phyloP scores from a whole-genome alignment of 2,888 invertebrate species.

The Erebia aethiops region DNA sequence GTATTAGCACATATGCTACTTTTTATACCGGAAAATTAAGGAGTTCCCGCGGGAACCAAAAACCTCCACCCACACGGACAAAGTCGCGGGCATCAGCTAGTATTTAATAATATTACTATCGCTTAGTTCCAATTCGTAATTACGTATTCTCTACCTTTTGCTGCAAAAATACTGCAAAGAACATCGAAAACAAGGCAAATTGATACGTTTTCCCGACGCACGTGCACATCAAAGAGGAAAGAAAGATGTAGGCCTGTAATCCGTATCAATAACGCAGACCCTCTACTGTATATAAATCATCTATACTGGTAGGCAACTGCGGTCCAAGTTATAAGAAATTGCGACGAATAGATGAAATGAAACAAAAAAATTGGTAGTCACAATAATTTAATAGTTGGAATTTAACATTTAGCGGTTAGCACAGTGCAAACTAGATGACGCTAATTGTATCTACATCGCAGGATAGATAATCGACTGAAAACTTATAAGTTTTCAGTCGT shows the following conservation, averaged over 20 bases:
- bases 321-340: conserved; percentile 30
- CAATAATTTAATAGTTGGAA: too few species aligned
- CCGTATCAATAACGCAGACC: conserved; percentile 65
- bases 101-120: neutral
- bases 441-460: too few species aligned
- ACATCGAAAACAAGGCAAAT: conserved; percentile 53
- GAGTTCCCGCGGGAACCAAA: too few species aligned
- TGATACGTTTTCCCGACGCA: conserved; percentile 64
- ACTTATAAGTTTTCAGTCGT: too few species aligned
- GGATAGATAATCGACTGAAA: too few species aligned
- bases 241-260: conserved; percentile 64
- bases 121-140: neutral
- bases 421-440: too few species aligned
- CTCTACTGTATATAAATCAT: conserved; percentile 73
- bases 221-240: conserved; percentile 66
- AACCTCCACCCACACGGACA: too few species aligned
- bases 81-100: too few species aligned
- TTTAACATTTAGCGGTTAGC: too few species aligned
- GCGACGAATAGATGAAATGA: neutral
- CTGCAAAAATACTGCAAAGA: conserved; percentile 26
- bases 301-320: conserved; percentile 44
- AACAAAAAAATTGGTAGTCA: too few species aligned
- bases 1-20: neutral
- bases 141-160: conserved; percentile 11
- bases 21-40: neutral